phyloP scores from a whole-genome alignment of 2,113 vertebrate genomes.

The Cnemophilus loriae region DNA sequence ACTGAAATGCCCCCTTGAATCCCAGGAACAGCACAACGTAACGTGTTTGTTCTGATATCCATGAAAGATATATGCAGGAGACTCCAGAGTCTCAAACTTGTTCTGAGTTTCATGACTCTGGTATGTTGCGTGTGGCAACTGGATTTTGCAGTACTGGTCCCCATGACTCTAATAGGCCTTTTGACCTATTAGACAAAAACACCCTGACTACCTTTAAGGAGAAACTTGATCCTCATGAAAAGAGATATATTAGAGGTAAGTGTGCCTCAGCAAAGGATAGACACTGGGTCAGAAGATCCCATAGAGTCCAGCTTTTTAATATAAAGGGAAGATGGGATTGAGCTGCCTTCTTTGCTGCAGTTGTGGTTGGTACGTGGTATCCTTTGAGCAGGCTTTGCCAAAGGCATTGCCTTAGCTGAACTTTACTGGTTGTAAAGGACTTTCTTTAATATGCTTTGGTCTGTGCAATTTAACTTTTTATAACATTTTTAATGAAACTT shows the following conservation, averaged over 20 bases:
- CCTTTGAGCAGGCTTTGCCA: background rate
- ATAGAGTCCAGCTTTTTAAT: background rate
- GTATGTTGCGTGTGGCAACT: background rate
- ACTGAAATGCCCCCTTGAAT: background rate
- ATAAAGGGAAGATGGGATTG: background rate
- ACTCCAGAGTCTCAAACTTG: background rate
- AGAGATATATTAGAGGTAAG: background rate
- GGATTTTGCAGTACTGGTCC: background rate
- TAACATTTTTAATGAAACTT: background rate
- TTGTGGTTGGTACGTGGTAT: background rate
- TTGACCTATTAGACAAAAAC: too few species aligned
- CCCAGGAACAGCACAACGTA: background rate
- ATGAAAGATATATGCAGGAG: rapidly evolving
- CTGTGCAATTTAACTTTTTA: background rate
- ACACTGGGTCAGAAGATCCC: rapidly evolving
- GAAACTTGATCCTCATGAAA: background rate
- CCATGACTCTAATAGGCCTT: background rate
- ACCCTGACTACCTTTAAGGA: background rate
- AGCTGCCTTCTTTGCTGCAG: background rate
- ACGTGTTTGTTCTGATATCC: background rate
- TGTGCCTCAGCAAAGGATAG: background rate
- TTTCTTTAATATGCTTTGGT: background rate
- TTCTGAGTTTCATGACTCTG: background rate
- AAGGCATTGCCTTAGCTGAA: background rate
- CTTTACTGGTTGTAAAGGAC: background rate